Conservation (phyloP, 2,113 vertebrate species). For the Spizaetus ornatus region DNA sequence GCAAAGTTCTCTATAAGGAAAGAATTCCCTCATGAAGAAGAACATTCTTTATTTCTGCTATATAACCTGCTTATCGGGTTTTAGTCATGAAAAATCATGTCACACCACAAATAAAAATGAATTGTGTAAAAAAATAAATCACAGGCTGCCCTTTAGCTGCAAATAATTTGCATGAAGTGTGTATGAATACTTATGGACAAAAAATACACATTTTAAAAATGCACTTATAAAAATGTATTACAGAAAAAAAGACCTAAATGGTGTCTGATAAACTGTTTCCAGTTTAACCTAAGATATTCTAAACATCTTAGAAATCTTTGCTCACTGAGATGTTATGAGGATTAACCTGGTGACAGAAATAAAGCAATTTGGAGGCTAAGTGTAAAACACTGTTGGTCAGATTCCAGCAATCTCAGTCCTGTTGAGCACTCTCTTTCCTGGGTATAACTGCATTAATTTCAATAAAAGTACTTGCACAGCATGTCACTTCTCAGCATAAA, state of each 20-base stretch:
- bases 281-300: background rate
- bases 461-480: conserved; percentile 20
- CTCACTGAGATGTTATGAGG: background rate
- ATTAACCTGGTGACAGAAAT: conserved; percentile 22
- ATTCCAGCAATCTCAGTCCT: background rate
- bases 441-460: conserved; percentile 20
- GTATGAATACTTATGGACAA: background rate
- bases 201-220: background rate
- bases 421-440: background rate
- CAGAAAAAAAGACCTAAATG: background rate
- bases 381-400: background rate
- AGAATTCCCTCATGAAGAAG: background rate
- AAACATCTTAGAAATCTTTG: background rate
- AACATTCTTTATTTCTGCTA: background rate
- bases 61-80: background rate
- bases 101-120: background rate
- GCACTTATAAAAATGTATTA: background rate
- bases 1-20: background rate
- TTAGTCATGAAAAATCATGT: background rate
- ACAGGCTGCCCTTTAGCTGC: background rate
- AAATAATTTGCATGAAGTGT: background rate
- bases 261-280: background rate
- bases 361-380: conserved; percentile 15
- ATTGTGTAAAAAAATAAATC: background rate
- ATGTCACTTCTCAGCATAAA: conserved; percentile 4